These are phyloP conservation scores for Chrysoperla carnea DNA, from an alignment of 1,140 invertebrate species.

Conservation along the genomic window DNA sequence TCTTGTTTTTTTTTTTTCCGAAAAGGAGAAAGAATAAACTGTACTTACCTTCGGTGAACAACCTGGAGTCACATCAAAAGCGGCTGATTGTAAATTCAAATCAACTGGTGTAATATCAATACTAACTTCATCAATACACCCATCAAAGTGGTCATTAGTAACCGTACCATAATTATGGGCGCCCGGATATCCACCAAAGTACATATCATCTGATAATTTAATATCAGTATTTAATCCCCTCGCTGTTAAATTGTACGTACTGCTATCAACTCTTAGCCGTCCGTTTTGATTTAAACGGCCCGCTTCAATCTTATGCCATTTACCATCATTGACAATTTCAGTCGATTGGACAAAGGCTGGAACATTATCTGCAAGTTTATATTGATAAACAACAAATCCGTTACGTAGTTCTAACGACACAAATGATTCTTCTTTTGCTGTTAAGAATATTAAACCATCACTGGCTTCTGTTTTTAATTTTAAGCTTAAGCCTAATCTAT, in stretches of 20 bases:
- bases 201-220: constrained; percentile 47
- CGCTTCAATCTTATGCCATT: constrained; percentile 65
- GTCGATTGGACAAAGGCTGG: constrained; percentile 13
- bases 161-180: constrained; percentile 45
- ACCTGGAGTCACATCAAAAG: constrained; percentile 64
- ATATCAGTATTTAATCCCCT: constrained; percentile 17
- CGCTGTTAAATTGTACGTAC: constrained; percentile 14
- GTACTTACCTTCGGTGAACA: constrained; percentile 59
- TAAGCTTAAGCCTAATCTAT: constrained; percentile 41
- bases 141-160: constrained; percentile 68
- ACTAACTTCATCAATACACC: constrained; percentile 74
- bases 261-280: constrained; percentile 46
- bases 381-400: constrained; percentile 54
- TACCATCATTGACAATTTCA: constrained; percentile 58
- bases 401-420: constrained; percentile 68
- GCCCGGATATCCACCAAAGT: constrained; percentile 72
- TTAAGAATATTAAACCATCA: constrained; percentile 76
- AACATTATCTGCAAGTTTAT: constrained; percentile 14
- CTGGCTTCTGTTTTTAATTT: constrained; percentile 73
- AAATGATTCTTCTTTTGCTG: constrained; percentile 49
- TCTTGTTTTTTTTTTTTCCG: no score
- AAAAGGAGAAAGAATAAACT: neutral
- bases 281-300: constrained; percentile 43
- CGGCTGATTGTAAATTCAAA: constrained; percentile 56
- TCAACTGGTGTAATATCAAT: constrained; percentile 60